Evolutionary conservation across 1,140 invertebrate species (phyloP), one percentile per base, ranked within the genome.

Genomic region (Trinorchestia longiramus): DNA sequence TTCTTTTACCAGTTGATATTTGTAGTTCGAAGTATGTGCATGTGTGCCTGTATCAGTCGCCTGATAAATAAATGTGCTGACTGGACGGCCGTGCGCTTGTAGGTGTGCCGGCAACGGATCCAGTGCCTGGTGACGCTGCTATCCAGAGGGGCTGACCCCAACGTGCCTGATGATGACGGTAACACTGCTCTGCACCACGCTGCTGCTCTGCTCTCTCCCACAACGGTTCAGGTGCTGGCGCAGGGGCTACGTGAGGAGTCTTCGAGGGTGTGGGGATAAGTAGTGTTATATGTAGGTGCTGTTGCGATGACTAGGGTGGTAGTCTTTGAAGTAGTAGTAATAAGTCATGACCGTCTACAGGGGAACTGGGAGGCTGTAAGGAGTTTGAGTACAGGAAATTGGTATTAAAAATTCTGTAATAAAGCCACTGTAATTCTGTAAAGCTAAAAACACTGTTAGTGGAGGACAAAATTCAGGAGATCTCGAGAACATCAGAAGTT

Each of bases 111-210:
- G 57, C 97, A 96, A 43, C 96, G 97, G 40, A 96, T 97, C 11
- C 97, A 97, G 19, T 97, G 97, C 96, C 97, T 97, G 6, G 97
- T 98, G 92, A 97, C 97, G n/a, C 62, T 96, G n/a, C 77, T 96
- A 42, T 96, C 96, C 96, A 97, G 97, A 90, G 97, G 97, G 15
- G 97, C 97, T 42, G 97, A 97, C 96, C 97, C 97, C 42, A 97
- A 97, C 95, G 97, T 97, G 41, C 96, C 96, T 43, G 97, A 97
- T 97, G 91, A 96, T 43, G 97, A 97, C 96, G 97, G 97, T 42
- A 97, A 98, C 95, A 97, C 97, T 28, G 97, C 97, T 42, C 97
- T 97, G 17, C 97, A 97, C 96, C 91, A 97, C 40, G 97, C 97
- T 41, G 97, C 97, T 43, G 97, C 96, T n/a, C 95, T 95, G 19